Conservation (phyloP, 2,797 vertebrate genomes). For the Chromobotia macracanthus region DNA sequence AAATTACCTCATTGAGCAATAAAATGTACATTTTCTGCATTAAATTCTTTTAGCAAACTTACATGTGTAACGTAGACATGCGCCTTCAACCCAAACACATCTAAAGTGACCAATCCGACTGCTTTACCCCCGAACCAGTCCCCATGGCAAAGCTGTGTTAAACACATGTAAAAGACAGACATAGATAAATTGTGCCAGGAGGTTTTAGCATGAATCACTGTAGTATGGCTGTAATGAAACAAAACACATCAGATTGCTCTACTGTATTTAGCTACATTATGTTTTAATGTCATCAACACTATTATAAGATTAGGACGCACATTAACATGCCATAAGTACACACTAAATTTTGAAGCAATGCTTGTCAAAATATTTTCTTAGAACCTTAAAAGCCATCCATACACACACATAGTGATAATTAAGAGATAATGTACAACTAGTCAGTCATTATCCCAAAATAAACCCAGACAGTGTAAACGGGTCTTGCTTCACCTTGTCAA, state of each 20-base stretch:
- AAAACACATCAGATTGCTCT: background rate
- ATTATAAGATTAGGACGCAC: background rate
- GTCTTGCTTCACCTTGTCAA: no score
- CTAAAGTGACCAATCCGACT: constrained; percentile 76
- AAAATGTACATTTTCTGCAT: background rate
- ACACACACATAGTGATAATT: background rate
- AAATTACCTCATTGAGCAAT: background rate
- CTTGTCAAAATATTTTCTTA: background rate
- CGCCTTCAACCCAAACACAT: constrained; percentile 71
- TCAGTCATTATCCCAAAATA: background rate
- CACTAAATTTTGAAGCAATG: background rate
- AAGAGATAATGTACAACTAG: background rate
- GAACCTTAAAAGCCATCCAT: background rate
- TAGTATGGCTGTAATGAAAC: no score
- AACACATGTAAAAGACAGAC: constrained; percentile 7
- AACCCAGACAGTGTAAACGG: background rate
- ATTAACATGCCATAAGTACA: background rate
- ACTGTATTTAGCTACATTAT: background rate
- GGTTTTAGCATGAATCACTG: background rate
- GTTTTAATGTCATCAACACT: background rate
- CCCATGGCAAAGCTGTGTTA: constrained; percentile 74
- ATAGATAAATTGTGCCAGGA: background rate
- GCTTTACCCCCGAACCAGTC: constrained; percentile 86
- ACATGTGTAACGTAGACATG: constrained; percentile 83
- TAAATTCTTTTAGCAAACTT: constrained; percentile 47